Evolutionary conservation across 2,797 vertebrate genomes (phyloP), one percentile per base, ranked within the genome.

Genomic region (Sebastes reedi): DNA sequence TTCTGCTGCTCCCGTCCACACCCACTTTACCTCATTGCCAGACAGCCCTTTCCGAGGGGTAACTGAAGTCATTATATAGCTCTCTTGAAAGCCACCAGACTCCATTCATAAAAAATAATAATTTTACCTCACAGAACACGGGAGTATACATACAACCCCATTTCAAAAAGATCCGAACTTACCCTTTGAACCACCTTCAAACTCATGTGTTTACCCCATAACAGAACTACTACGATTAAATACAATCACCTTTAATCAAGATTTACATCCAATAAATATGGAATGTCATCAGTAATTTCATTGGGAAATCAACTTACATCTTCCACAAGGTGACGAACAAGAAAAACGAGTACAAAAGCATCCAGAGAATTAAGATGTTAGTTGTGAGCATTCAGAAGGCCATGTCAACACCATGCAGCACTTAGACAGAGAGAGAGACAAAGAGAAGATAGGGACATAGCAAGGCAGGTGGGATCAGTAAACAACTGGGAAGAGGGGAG

Each of bases 321-420:
- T 74, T 86, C 75, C 82, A 90, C 78, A 86, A 88, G 56, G 67
- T 88, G 86, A 87, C 83, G 69, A 77, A 89, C 60, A 58, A 72
- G 78, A 80, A 74, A 74, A 72, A 88, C 89, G 65, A 54, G 62
- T 90, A 91, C 81, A 91, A 93, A 94, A 91, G 89, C 89, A 90
- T 89, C 80, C 83, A 91, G 69, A 88, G 79, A 86, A 42, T 75
- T 88, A 59, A 87, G 79, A 83, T 82, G 88, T 92, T 90, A 81
- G 89, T 83, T 86, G 80, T 88, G 69, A 95, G 90, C 87, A 91
- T 90, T 92, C 86, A 86, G 77, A 90, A 92, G 91, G 89, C 86
- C 87, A 82, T 88, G 75, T 93, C 74, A 79, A 91, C 84, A 85
- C 80, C 95, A 95, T 94, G 95, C 94, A 94, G 94, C 91, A 92